phyloP scores from a whole-genome alignment of 2,888 invertebrate species.

The Drosophila kuntzei region DNA sequence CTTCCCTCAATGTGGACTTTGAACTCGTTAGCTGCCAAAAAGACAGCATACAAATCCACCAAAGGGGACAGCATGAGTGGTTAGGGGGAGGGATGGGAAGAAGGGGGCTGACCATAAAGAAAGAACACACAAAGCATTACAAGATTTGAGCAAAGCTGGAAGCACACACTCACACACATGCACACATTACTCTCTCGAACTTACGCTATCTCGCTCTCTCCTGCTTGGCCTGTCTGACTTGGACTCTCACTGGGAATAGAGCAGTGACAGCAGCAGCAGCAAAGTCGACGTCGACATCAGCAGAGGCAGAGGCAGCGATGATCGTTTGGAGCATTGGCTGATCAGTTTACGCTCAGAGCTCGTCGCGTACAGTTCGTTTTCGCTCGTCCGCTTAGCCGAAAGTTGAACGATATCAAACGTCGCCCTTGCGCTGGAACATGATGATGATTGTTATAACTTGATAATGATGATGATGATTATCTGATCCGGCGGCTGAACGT shows the following conservation, averaged over 20 bases:
- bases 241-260: conserved; percentile 20
- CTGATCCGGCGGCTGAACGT: conserved; percentile 68
- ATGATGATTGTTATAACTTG: conserved; percentile 37
- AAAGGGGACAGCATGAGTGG: not conserved
- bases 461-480: conserved; percentile 61
- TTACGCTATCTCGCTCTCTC: not conserved
- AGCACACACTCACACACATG: not conserved
- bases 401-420: conserved; percentile 58
- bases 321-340: conserved; percentile 34
- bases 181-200: conserved; percentile 6
- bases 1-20: conserved; percentile 65
- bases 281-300: not conserved
- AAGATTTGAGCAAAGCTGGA: conserved; percentile 48
- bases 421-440: conserved; percentile 52
- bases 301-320: conserved; percentile 17
- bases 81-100: not conserved
- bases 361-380: conserved; percentile 59
- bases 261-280: conserved; percentile 5
- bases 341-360: conserved; percentile 66
- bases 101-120: not conserved
- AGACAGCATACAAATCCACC: conserved; percentile 23
- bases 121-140: conserved; percentile 45
- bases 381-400: conserved; percentile 54
- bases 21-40: conserved; percentile 62
- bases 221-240: conserved; percentile 8